Evolutionary conservation across 1,140 invertebrate genomes (phyloP), one percentile per base, ranked within the genome.

Genomic region (Orchesella cincta): DNA sequence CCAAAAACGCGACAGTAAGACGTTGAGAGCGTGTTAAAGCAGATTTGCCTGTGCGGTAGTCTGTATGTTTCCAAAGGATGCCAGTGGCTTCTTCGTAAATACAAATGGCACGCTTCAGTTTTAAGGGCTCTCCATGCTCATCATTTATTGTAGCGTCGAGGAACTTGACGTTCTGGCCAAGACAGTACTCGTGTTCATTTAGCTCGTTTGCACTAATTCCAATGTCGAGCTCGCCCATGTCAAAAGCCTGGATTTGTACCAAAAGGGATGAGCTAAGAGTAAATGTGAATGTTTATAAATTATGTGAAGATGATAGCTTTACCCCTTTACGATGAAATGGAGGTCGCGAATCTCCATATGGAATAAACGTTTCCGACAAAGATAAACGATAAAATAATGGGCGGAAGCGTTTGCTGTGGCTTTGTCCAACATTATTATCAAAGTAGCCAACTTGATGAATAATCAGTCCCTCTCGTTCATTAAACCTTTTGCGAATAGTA

Each of bases 61-160:
- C 73, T 26, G 64, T 71, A n/a, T 78, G 54, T 51, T 75, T 75
- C 77, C 77, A 78, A 23, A 78, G 74, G 20, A 78, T 33, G 18
- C 77, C 77, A 39, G 36, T 74, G n/a, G 75, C 77, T 23, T 76
- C 67, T 39, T 78, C 77, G 46, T 73, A 54, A 23, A 78, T 57
- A 72, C 76, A 74, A 46, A 78, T 36, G 1, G 52, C 76, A 8
- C 46, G 74, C 18, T 12, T 14, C 0, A 28, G 3, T 54, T n/a
- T 46, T 26, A 31, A 3, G 1, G 62, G 1, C 12, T 52, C 46
- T 28, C 78, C 78, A 5, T 70, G 26, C 5, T 52, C n/a, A 29
- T 74, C 29, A 62, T 74, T 74, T 8, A 77, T 8, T 26, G 12
- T 1, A n/a, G 8, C 77, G 54, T 78, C 39, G n/a, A 78, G 33